Evolutionary conservation across 2,888 invertebrate genomes (phyloP), one percentile per base, ranked within the genome.

Genomic region (Digitonthophagus gazella): DNA sequence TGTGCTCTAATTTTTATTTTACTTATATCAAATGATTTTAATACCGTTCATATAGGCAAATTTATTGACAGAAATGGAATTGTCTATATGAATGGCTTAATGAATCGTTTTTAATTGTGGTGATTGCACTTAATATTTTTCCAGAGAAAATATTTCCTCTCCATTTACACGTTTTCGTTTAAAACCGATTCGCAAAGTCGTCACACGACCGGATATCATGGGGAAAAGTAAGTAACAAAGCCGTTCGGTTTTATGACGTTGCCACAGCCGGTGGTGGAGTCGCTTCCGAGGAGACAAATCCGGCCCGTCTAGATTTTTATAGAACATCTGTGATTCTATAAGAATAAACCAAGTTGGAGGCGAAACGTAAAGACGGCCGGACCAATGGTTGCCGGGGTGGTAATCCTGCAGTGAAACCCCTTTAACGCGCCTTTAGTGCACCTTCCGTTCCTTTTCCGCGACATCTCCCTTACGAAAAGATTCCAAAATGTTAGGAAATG

Each of bases 291-390:
- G 75, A 76, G 78, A 80, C 80, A 80, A 80, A 81, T 81, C 80
- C 80, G 73, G 73, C 78, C 77, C 78, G 78, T 77, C 79, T 77
- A 77, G 78, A 78, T 76, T 80, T 80, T 80, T 80, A 80, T 80
- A 79, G 79, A 78, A 78, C 79, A 79, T 78, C 78, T 78, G 79
- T 79, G 80, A 80, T 80, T 80, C 80, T 78, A 78, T 78, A 78
- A 78, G 78, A 77, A 77, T 78, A 78, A 77, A 78, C 75, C 75
- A 74, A 75, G 73, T 71, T 74, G 77, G 74, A 73, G 75, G 74
- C 70, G 76, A 74, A 76, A 73, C 6, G 73, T 79, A 78, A 79
- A 77, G 78, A 79, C 78, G 75, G 76, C 78, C 74, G 79, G 80
- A 80, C 80, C 80, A 80, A 80, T 80, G 76, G 78, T 78, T 78